Evolutionary conservation across 2,113 vertebrate species (phyloP), one percentile per base, ranked within the genome.

Genomic region (Eurystomus gularis): DNA sequence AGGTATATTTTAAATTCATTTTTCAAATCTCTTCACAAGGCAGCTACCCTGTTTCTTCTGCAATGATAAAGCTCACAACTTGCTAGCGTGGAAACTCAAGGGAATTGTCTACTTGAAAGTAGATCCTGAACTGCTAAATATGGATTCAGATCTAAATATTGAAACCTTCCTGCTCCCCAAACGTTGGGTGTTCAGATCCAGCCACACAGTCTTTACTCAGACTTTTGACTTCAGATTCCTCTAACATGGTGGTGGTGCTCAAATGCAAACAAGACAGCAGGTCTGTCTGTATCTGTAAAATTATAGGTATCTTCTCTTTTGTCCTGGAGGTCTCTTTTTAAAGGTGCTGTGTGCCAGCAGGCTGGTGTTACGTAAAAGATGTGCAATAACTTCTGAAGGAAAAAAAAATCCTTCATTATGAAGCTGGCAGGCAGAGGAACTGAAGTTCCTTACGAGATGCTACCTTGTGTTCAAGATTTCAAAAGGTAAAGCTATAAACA

Each of bases 121-220:
- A 86, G 71, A 94, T 75, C 49, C 79, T 79, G 65, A 90, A 94
- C 81, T 87, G 40, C 95, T 94, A 97, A 96, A 87, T 91, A 91
- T 60, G 82, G 89, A 90, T 94, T 90, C 71, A 80, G 75, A 82
- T 91, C 78, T 69, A 57, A 62, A 73, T 62, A 66, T 14, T 69
- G 75, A 93, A 96, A 90, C 81, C 58, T 86, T 89, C 75, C 79
- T 66, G 17, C 35, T 86, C 65, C 68, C 51, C 68, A 85, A 54
- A 70, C 0, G 0, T 6, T 55, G 49, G 26, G 64, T 55, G 33
- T 46, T 92, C n/a, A 31, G 42, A 71, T 17, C 26, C 55, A 72
- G 65, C 51, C 51, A 35, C 7, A 33, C 49, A 69, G 44, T 19
- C 61, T 75, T 84, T 28, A 49, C 49, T 77, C 42, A 58, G 49